These are phyloP conservation scores for Oenanthe oenanthe DNA, from an alignment of 2,113 vertebrate genomes.

Conservation along the genomic window DNA sequence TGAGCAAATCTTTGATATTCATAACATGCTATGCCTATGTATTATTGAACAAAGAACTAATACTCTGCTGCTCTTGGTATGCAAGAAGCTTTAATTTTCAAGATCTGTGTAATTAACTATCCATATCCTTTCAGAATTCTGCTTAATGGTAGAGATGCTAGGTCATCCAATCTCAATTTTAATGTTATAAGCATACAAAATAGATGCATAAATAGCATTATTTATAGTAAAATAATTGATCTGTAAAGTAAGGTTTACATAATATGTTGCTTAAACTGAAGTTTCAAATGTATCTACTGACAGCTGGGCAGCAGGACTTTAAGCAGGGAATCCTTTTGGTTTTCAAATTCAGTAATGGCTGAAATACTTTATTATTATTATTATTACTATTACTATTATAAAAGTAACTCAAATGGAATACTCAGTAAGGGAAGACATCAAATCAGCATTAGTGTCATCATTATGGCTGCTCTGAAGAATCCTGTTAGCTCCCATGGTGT, in stretches of 20 bases:
- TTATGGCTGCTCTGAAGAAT: conserved; percentile 9
- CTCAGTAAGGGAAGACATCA: background rate
- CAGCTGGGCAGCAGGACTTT: background rate
- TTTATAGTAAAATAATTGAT: background rate
- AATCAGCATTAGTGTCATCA: background rate
- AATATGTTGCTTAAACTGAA: background rate
- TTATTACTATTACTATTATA: background rate
- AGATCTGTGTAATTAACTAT: background rate
- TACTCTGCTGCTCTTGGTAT: background rate
- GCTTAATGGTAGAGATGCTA: background rate
- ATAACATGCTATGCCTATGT: background rate
- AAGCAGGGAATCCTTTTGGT: background rate
- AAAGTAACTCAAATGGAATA: background rate
- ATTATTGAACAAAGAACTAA: background rate
- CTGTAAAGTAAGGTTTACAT: background rate
- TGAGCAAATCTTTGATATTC: background rate
- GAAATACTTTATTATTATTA: background rate
- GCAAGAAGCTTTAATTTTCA: background rate
- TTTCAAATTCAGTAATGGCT: background rate
- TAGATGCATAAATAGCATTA: background rate
- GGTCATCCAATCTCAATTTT: background rate
- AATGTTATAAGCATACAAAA: background rate
- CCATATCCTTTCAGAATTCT: background rate
- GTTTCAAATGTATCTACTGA: background rate
- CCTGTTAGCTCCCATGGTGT: background rate